Conservation (phyloP, 2,113 vertebrate genomes). For the Sclerurus mexicanus region DNA sequence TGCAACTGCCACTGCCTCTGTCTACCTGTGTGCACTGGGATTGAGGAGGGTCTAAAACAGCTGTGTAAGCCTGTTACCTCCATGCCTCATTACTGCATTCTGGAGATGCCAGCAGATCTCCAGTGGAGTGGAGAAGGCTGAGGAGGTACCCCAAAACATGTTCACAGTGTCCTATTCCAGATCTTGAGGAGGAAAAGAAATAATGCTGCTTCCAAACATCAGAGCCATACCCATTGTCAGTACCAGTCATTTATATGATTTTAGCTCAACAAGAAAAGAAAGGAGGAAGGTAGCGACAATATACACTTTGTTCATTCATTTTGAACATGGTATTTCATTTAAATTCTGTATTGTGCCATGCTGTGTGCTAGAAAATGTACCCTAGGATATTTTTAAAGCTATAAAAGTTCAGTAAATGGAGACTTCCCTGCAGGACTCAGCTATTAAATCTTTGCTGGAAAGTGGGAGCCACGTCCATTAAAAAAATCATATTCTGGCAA, state of each 20-base stretch:
- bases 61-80: not conserved
- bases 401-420: slow-evolving; percentile 59
- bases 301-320: not conserved
- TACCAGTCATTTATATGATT: not conserved
- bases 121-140: not conserved
- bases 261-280: not conserved
- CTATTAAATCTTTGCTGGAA: slow-evolving; percentile 57
- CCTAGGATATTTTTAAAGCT: slow-evolving; percentile 44
- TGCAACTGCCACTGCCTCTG: no score
- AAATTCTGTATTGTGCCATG: slow-evolving; percentile 19
- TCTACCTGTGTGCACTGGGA: rapidly evolving
- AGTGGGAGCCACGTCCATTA: slow-evolving; percentile 41
- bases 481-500: slow-evolving; percentile 48
- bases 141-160: not conserved
- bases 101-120: not conserved
- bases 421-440: slow-evolving; percentile 59
- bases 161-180: not conserved
- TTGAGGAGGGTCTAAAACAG: not conserved
- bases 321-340: slow-evolving; percentile 5
- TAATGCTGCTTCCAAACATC: not conserved
- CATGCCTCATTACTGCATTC: rapidly evolving
- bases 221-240: not conserved
- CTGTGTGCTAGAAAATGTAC: slow-evolving; percentile 31
- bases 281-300: not conserved
- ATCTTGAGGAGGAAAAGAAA: not conserved